Base-by-base conservation (phyloP, 2,113 vertebrate genomes). In the Collichthys lucidus region DNA sequence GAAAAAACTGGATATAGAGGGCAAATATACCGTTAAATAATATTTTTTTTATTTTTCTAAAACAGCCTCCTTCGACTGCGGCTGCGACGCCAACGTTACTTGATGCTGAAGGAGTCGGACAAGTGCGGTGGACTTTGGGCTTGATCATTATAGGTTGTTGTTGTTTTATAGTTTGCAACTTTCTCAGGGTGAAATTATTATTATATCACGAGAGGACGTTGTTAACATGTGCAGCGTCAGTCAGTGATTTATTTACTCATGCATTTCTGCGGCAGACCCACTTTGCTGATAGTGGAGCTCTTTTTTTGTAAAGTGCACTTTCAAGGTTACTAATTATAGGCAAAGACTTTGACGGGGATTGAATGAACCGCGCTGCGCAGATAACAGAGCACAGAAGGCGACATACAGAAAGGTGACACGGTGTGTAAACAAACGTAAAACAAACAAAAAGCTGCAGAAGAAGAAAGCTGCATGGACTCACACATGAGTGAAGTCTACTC, bases 41-140 rank as follows among this genome's bases (percentile, higher is more conserved):
- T 26, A 26, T 26, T 26, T 26, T 26, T 26, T 55, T 1, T 49
- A 17, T 80, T 65, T 78, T 59, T 64, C 16, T 56, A 3, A 68
- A 69, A 57, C 79, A 78, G 79, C 67, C 57, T 46, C 1, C 22
- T 12, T 57, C 42, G 35, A 19, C 31, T 17, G 3, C 40, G 52
- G 72, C 15, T n/a, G 40, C 73, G 29, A 26, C 55, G 26, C 19
- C 11, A 5, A 10, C n/a, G 20, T 55, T 22, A 55, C 24, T 57
- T 56, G 57, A 31, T 49, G 55, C 71, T 19, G 78, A 42, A 62
- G 68, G 72, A 83, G 44, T 65, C 66, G 42, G 63, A 59, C 80
- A 84, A 63, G 77, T 85, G 80, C 79, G 53, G 63, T 40, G 63
- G 87, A 88, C 72, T 92, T 86, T 69, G 73, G 19, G 46, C 73